Evolutionary conservation across 2,888 invertebrate species (phyloP).

Genomic region (Dicyrtomina minuta): DNA sequence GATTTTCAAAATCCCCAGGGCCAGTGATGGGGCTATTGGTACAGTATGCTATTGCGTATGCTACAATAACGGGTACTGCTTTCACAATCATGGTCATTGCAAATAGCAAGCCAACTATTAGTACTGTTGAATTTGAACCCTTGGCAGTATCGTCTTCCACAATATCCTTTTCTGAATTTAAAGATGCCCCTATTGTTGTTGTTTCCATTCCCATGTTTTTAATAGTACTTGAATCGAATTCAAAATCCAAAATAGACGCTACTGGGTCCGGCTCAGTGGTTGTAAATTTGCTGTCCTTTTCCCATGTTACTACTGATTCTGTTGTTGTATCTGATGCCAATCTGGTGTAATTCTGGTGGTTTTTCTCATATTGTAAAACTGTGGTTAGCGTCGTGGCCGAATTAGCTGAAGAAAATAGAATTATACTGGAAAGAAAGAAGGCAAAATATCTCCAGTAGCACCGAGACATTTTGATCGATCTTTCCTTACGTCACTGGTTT

Average conservation of each 20-base stretch:
- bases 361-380: background rate
- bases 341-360: background rate
- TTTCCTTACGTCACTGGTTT: too few relatives aligned
- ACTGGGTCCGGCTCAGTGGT: too few relatives aligned
- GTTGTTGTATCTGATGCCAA: background rate
- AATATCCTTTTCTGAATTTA: background rate
- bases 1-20: background rate
- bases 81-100: conserved; percentile 27
- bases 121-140: conserved; percentile 5
- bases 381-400: background rate
- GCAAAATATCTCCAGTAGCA: background rate
- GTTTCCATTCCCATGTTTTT: background rate
- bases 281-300: too few relatives aligned
- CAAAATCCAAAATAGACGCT: too few relatives aligned
- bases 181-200: background rate
- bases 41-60: conserved; percentile 4
- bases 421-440: conserved; percentile 1
- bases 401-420: background rate
- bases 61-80: conserved; percentile 13
- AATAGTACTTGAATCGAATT: too few relatives aligned
- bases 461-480: background rate
- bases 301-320: too few relatives aligned
- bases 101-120: conserved; percentile 4
- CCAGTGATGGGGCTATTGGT: background rate
- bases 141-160: background rate